Conservation (phyloP, 2,888 invertebrate genomes). For the Herminia tarsipennalis region DNA sequence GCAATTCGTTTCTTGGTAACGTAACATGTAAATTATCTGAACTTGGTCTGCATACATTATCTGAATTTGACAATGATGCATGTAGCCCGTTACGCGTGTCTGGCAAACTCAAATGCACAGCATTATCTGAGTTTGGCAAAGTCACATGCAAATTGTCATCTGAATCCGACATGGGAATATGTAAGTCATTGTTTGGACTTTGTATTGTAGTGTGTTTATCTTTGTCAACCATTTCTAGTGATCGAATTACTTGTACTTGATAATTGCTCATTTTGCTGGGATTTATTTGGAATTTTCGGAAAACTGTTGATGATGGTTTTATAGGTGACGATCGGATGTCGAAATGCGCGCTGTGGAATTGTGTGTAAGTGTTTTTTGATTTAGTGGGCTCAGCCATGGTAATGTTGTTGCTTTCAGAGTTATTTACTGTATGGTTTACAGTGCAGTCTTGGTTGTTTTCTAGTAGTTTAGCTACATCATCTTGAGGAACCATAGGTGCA, state of each 20-base stretch:
- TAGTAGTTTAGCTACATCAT: slow-evolving; percentile 18
- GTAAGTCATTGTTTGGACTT: slow-evolving; percentile 11
- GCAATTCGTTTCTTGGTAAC: slow-evolving; percentile 1
- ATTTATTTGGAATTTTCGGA: slow-evolving; percentile 75
- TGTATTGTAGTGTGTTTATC: slow-evolving; percentile 20
- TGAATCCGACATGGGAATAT: slow-evolving; percentile 20
- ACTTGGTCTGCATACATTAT: not conserved
- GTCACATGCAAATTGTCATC: not conserved
- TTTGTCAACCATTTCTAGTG: slow-evolving; percentile 55
- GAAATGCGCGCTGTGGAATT: slow-evolving; percentile 78
- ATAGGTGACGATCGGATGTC: slow-evolving; percentile 80
- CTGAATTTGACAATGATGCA: slow-evolving; percentile 1
- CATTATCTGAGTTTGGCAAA: slow-evolving; percentile 1
- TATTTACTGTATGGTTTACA: slow-evolving; percentile 13
- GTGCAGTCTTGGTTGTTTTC: slow-evolving; percentile 17
- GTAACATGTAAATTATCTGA: not conserved
- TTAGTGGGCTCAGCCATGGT: slow-evolving; percentile 35
- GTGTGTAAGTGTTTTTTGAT: slow-evolving; percentile 53
- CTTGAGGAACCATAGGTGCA: slow-evolving; percentile 12
- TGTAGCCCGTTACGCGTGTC: not conserved
- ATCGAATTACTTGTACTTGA: slow-evolving; percentile 67
- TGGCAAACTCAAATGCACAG: slow-evolving; percentile 3
- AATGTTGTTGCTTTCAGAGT: slow-evolving; percentile 11
- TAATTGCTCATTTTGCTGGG: slow-evolving; percentile 70
- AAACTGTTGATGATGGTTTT: slow-evolving; percentile 72